Evolutionary conservation across 2,113 vertebrate genomes (phyloP).

Genomic region (Ciconia stormi): DNA sequence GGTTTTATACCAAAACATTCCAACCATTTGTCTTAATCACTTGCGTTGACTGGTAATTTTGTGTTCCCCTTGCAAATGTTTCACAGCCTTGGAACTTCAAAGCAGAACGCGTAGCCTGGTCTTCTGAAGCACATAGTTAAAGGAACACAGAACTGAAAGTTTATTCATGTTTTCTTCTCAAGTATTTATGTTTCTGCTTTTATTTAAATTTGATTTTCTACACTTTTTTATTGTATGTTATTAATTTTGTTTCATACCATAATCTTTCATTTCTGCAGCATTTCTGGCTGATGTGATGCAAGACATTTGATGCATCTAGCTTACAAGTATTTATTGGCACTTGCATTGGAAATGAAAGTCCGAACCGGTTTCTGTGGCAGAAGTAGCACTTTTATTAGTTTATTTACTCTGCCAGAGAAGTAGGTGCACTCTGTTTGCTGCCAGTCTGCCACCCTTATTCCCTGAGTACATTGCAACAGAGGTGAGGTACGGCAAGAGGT

Average conservation of each 20-base stretch:
- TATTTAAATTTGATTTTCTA: background rate
- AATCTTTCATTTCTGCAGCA: background rate
- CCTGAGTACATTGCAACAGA: background rate
- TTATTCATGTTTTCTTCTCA: background rate
- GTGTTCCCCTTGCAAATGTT: background rate
- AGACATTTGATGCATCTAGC: background rate
- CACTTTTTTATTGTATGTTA: background rate
- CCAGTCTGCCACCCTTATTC: background rate
- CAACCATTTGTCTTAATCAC: background rate
- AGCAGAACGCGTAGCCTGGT: fast-evolving
- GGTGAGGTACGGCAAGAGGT: background rate
- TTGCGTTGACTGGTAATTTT: background rate
- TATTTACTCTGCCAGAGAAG: background rate
- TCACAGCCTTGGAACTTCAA: background rate
- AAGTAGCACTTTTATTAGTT: background rate
- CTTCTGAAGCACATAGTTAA: background rate
- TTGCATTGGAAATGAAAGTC: background rate
- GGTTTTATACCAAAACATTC: background rate
- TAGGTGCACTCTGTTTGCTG: background rate
- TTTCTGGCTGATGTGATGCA: background rate
- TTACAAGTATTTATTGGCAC: background rate
- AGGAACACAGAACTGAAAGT: background rate
- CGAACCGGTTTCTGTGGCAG: background rate
- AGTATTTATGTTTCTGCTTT: background rate
- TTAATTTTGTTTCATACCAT: background rate